Percentiles rank a stretch among this genome's conserved stretches.
Evolutionary conservation across 2,113 vertebrate species (phyloP).

Genomic region (Hydrolagus affinis): DNA sequence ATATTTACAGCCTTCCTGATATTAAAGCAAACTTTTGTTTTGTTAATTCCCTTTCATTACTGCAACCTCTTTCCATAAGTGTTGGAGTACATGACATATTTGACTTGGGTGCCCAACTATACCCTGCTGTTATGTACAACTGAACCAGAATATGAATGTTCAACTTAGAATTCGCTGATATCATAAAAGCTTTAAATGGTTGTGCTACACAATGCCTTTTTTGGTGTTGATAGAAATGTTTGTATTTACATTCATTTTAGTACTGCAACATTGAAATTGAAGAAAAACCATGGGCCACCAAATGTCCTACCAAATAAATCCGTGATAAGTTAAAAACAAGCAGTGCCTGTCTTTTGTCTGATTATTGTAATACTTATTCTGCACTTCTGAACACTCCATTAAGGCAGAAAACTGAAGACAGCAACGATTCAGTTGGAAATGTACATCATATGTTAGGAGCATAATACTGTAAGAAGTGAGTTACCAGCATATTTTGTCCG

Average conservation of each 20-base stretch:
- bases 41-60: no score
- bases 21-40: neutral
- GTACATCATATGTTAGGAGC: neutral
- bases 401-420: neutral
- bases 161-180: neutral
- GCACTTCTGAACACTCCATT: neutral
- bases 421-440: neutral
- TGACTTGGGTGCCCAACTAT: no score
- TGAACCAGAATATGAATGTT: neutral
- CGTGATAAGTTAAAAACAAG: neutral
- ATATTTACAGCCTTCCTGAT: neutral
- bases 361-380: neutral
- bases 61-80: no score
- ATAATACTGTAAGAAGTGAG: neutral
- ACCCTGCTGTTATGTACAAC: neutral
- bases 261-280: neutral
- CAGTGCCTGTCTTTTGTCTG: neutral
- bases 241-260: neutral
- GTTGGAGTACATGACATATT: no score
- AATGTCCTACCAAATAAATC: neutral
- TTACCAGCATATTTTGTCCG: no score
- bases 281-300: neutral
- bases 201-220: neutral
- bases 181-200: neutral
- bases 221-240: neutral